Conservation (phyloP, 2,888 invertebrate genomes). For the Drosophila nr. perissopoda region DNA sequence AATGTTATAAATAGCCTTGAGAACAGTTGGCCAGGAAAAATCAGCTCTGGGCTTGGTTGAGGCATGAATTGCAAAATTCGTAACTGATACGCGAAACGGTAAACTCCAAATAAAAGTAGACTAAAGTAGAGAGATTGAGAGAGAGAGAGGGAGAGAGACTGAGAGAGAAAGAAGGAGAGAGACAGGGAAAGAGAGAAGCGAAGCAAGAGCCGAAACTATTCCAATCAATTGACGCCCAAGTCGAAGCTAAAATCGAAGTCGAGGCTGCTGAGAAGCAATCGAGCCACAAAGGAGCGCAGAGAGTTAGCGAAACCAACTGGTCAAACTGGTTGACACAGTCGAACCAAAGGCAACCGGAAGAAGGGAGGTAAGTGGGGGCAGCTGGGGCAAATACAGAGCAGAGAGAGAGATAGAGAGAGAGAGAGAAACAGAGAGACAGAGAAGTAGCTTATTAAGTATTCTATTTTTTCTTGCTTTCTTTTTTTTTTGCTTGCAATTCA, state of each 20-base stretch:
- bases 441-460: constrained; percentile 53
- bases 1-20: constrained; percentile 56
- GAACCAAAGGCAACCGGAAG: constrained; percentile 45
- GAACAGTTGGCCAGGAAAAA: constrained; percentile 30
- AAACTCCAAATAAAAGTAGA: constrained; percentile 45
- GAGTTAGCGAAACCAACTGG: constrained; percentile 64
- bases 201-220: constrained; percentile 47
- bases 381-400: not conserved
- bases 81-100: constrained; percentile 62
- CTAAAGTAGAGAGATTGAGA: not conserved
- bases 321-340: constrained; percentile 77
- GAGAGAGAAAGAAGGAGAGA: not conserved
- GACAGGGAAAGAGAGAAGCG: not conserved
- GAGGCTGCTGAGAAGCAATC: constrained; percentile 60
- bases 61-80: constrained; percentile 63
- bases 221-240: constrained; percentile 67
- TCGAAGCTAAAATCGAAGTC: constrained; percentile 32
- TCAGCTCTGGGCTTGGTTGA: constrained; percentile 37
- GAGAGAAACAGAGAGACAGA: not conserved
- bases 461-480: constrained; percentile 10
- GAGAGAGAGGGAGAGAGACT: not conserved
- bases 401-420: not conserved
- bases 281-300: constrained; percentile 53
- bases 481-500: constrained; percentile 17
- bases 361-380: too few species aligned